Conservation (phyloP, 1,140 invertebrate species). For the Araneus ventricosus region DNA sequence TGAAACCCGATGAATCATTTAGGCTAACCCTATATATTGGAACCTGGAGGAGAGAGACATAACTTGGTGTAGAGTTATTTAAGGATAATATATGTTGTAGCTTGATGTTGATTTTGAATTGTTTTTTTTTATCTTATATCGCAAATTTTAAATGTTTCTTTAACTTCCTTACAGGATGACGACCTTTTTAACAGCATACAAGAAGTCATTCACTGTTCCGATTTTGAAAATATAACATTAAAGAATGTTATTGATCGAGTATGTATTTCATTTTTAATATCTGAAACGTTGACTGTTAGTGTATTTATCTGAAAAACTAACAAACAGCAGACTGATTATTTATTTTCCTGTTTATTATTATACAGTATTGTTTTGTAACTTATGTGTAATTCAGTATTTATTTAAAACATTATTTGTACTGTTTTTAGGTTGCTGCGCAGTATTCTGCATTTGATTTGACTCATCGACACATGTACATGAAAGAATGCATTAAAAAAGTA, state of each 20-base stretch:
- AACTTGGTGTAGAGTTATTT: no score
- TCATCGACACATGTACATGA: conserved; percentile 38
- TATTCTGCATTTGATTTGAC: conserved; percentile 42
- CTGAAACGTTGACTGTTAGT: no score
- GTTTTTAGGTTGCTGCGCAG: conserved; percentile 52
- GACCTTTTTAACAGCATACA: conserved; percentile 58
- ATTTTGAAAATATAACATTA: conserved; percentile 66
- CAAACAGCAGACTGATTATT: not conserved
- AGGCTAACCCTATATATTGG: no score
- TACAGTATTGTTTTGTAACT: not conserved
- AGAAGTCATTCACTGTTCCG: conserved; percentile 46
- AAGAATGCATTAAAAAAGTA: conserved; percentile 68
- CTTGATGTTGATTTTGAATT: no score
- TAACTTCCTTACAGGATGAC: conserved; percentile 57
- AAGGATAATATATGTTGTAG: no score
- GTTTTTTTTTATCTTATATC: no score
- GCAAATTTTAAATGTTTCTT: not conserved
- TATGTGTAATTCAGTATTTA: not conserved
- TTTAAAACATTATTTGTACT: not conserved
- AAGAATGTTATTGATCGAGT: conserved; percentile 66
- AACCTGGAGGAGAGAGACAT: no score
- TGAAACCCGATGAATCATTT: no score
- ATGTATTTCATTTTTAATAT: conserved; percentile 17
- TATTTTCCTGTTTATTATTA: not conserved
- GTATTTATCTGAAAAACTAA: not conserved